These are phyloP conservation scores for Synanthedon myopaeformis DNA, from an alignment of 2,888 invertebrate species.

Conservation along the genomic window DNA sequence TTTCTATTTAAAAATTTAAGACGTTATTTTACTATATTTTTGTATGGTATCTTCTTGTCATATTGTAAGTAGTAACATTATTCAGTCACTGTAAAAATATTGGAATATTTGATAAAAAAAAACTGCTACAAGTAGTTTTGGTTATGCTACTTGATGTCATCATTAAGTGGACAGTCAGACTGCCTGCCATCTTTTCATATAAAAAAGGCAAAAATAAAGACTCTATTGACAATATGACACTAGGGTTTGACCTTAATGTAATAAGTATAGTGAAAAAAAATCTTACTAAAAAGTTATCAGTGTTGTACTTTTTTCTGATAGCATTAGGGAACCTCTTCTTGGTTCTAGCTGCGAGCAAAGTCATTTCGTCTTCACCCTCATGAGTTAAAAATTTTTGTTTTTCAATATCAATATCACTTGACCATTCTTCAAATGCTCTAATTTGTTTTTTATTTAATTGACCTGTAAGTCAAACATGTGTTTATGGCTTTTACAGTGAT, in stretches of 20 bases:
- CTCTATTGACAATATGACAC: neutral
- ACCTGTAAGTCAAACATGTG: slow-evolving; percentile 25
- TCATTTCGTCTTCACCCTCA: slow-evolving; percentile 84
- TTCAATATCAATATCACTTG: slow-evolving; percentile 49
- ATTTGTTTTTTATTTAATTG: slow-evolving; percentile 46
- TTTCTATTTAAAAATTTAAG: too few species aligned
- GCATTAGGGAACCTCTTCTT: slow-evolving; percentile 77
- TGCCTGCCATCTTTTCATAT: neutral
- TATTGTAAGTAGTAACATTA: too few species aligned
- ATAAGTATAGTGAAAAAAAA: neutral
- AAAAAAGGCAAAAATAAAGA: neutral
- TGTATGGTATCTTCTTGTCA: too few species aligned
- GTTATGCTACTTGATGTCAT: too few species aligned
- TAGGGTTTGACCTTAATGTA: too few species aligned
- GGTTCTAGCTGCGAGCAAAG: slow-evolving; percentile 78
- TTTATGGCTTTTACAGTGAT: too few species aligned
- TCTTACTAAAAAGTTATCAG: slow-evolving; percentile 69
- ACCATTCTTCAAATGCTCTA: slow-evolving; percentile 71
- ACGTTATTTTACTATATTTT: too few species aligned
- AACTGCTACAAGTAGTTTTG: too few species aligned
- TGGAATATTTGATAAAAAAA: too few species aligned
- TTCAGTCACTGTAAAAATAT: too few species aligned
- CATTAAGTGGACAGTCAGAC: too few species aligned
- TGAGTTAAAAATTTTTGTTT: slow-evolving; percentile 73
- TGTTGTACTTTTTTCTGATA: slow-evolving; percentile 72